Percentiles rank a stretch among this genome's conserved stretches.
These are phyloP conservation scores for Dipodomys ordii DNA, from an alignment of 2,113 vertebrate genomes.

Conservation along the genomic window DNA sequence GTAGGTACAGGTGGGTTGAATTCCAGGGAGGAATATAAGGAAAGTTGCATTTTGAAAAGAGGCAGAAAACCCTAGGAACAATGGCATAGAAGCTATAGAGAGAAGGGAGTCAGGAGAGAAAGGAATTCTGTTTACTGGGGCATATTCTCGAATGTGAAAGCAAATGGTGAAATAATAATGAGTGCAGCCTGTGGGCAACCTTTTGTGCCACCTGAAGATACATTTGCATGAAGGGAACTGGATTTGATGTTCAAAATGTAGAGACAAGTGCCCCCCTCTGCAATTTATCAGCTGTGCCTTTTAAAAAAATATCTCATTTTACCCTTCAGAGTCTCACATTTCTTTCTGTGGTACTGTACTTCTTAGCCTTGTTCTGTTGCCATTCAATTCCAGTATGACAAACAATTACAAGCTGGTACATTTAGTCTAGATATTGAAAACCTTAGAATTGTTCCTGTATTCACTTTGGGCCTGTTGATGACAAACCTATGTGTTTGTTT, in stretches of 20 bases:
- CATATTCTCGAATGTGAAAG: not conserved
- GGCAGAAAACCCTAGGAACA: slow-evolving; percentile 4
- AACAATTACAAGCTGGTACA: slow-evolving; percentile 22
- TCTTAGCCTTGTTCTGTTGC: slow-evolving; percentile 42
- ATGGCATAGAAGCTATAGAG: not conserved
- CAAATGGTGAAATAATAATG: not conserved
- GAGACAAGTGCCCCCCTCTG: not conserved
- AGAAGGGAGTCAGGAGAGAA: slow-evolving; percentile 21
- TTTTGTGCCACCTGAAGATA: not conserved
- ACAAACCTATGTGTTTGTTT: not conserved
- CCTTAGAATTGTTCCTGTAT: slow-evolving; percentile 19
- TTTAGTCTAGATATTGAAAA: slow-evolving; percentile 31
- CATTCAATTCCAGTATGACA: not conserved
- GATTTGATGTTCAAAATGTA: not conserved
- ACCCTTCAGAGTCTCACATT: not conserved
- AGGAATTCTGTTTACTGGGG: not conserved
- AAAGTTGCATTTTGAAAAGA: slow-evolving; percentile 21
- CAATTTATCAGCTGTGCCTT: not conserved
- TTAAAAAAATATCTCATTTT: not conserved
- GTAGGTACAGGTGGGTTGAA: not conserved
- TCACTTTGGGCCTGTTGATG: slow-evolving; percentile 12
- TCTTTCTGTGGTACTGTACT: not conserved
- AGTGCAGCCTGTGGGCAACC: not conserved
- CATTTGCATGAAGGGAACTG: not conserved
- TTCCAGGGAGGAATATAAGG: not conserved